Evolutionary conservation across 2,113 vertebrate genomes (phyloP), one percentile per base, ranked within the genome.

Genomic region (Aix galericulata): DNA sequence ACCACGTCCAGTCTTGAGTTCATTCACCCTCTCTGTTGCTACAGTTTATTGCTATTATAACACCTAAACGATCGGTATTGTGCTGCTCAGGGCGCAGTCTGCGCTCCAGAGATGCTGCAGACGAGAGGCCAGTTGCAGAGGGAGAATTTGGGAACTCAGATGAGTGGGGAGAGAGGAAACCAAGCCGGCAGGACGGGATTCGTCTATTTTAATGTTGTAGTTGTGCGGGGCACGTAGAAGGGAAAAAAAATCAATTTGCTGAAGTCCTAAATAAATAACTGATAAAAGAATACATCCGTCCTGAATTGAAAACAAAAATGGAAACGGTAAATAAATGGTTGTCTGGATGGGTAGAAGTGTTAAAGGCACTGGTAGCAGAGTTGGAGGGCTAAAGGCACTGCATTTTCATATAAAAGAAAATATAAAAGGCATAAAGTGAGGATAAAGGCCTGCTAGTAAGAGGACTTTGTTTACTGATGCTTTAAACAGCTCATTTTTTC

Each of bases 161-260:
- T 32, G 73, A 50, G 36, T 2, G 15, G 16, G 17, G 17, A 56
- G 74, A 95, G 67, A 52, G 44, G n/a, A 84, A 86, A 72, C 40
- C 44, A 96, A 89, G 94, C 9, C 16, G 55, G 63, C 34, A 86
- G 59, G 44, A 89, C 36, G 68, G 48, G 42, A 63, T 91, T 92
- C 13, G 59, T 71, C 34, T 62, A 5, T 66, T 82, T 86, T 80
- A 83, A 90, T 88, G 63, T 25, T 84, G 91, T 60, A 78, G 76
- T 75, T 69, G 62, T 27, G 42, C 66, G 34, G 68, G 8, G 68
- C 58, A 59, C 82, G 59, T 36, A 40, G 62, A 82, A 88, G 55
- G 62, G 69, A 81, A 92, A 95, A 95, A 40, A 40, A 97, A 95
- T 91, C 95, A 94, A 95, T 97, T 97, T 97, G 32, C 86, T 80